Evolutionary conservation across 2,113 vertebrate species (phyloP), one percentile per base, ranked within the genome.

Genomic region (Ctenodactylus gundi): DNA sequence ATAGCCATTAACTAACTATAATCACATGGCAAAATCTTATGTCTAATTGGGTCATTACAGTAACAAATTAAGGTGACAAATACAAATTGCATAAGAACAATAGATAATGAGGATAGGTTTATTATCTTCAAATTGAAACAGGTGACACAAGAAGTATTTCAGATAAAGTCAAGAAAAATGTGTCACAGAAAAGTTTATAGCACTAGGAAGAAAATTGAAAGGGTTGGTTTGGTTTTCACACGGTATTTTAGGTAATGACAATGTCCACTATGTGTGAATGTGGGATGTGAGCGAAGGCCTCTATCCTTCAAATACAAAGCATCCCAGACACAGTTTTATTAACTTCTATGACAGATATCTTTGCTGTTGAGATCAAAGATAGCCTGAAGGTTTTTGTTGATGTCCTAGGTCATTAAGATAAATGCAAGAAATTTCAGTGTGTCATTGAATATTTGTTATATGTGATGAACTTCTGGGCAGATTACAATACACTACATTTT

Each of bases 261-360:
- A 13, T 64, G 75, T 46, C 27, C 44, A 64, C 51, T 65, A 31
- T 29, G 57, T 75, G 36, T 70, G 36, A 93, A 41, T 57, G 12
- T 7, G 7, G 39, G 41, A 88, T 39, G 3, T 53, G 23, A 41
- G 12, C 39, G 67, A 87, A 90, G 68, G 85, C 51, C 7, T 44
- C 8, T 44, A 81, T 25, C 39, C 82, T 88, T 88, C 44, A 94
- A 94, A 76, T 36, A 82, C 27, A 34, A 65, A 58, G 20, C 31
- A 60, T 60, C 1, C 21, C 75, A 76, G 53, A 44, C n/a, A 88
- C 96, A 85, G 41, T 85, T 88, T 90, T 76, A 80, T 65, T 20
- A 55, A 46, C 23, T 75, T 41, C 60, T 29, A 2, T 58, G 23
- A 64, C 18, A 88, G 39, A 18, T 76, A 15, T 80, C 64, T 84